Evolutionary conservation across 2,113 vertebrate genomes (phyloP).

Genomic region (Coryphaenoides rupestris): DNA sequence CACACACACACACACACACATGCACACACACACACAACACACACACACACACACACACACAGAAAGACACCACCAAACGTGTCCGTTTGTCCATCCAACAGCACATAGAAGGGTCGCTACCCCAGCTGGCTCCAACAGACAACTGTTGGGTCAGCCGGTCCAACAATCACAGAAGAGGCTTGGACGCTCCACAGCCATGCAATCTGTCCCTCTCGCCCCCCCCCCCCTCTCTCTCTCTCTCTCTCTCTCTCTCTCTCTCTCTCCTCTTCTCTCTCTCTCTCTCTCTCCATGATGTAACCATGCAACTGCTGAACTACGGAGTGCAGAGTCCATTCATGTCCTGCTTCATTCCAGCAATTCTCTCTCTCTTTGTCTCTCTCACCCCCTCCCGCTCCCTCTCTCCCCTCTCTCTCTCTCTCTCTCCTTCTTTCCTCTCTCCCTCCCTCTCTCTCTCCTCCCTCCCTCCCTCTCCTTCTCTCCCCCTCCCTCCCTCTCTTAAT

Average conservation of each 20-base stretch:
- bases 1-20: constrained; percentile 5
- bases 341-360: constrained; percentile 51
- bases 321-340: constrained; percentile 46
- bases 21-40: constrained; percentile 11
- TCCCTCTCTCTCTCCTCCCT: too few species aligned
- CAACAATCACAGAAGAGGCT: constrained; percentile 48
- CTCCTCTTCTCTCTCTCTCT: not conserved
- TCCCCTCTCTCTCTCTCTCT: too few species aligned
- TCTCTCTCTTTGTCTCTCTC: constrained; percentile 5
- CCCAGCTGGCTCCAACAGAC: constrained; percentile 44
- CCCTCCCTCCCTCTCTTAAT: constrained; percentile 32
- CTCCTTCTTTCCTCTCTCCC: too few species aligned
- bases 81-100: constrained; percentile 21
- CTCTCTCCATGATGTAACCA: constrained; percentile 54
- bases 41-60: too few species aligned
- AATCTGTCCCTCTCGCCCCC: constrained; percentile 41
- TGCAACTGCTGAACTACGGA: constrained; percentile 29
- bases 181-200: constrained; percentile 45
- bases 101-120: constrained; percentile 38
- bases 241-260: too few species aligned
- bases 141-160: constrained; percentile 41
- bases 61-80: too few species aligned
- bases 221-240: constrained; percentile 20
- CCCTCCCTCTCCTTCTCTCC: constrained; percentile 3
- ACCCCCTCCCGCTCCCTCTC: too few species aligned